Evolutionary conservation across 2,888 invertebrate species (phyloP).

Genomic region (Malthinus seriepunctatus): DNA sequence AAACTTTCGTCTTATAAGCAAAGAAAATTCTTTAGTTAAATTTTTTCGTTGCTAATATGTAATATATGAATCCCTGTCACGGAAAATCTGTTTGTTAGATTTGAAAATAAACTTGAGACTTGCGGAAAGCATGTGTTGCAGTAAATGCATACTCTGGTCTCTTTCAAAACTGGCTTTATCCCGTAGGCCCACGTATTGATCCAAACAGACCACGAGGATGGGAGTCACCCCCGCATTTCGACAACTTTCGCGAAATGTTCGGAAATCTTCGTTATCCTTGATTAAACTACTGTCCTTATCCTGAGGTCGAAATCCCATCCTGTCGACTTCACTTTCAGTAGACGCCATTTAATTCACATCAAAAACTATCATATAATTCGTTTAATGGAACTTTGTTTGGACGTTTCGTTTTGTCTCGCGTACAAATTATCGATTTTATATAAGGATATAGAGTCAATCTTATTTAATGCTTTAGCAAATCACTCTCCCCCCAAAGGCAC

Average conservation of each 20-base stretch:
- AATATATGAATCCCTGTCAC: neutral
- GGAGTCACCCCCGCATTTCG: conserved; percentile 47
- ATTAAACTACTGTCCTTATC: conserved; percentile 42
- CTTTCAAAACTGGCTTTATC: conserved; percentile 27
- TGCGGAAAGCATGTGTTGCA: conserved; percentile 36
- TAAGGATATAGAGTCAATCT: conserved; percentile 37
- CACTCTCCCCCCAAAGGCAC: conserved; percentile 42
- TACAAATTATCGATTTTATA: conserved; percentile 27
- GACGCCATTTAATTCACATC: conserved; percentile 20
- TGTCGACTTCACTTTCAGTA: conserved; percentile 32
- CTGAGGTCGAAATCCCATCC: conserved; percentile 36
- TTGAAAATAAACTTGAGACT: conserved; percentile 15
- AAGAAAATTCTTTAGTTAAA: too few species aligned
- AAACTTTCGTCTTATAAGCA: too few species aligned
- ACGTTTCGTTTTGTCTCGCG: neutral
- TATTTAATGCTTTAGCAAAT: conserved; percentile 42
- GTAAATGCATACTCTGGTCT: conserved; percentile 32
- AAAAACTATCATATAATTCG: conserved; percentile 28
- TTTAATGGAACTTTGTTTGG: conserved; percentile 19
- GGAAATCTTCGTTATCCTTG: conserved; percentile 47
- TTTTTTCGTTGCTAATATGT: too few species aligned
- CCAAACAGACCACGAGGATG: conserved; percentile 48
- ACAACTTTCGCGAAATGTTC: conserved; percentile 40
- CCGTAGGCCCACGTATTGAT: conserved; percentile 48
- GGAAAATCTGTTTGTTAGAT: conserved; percentile 6